Evolutionary conservation across 2,888 invertebrate species (phyloP).

Genomic region (Protula sp.): DNA sequence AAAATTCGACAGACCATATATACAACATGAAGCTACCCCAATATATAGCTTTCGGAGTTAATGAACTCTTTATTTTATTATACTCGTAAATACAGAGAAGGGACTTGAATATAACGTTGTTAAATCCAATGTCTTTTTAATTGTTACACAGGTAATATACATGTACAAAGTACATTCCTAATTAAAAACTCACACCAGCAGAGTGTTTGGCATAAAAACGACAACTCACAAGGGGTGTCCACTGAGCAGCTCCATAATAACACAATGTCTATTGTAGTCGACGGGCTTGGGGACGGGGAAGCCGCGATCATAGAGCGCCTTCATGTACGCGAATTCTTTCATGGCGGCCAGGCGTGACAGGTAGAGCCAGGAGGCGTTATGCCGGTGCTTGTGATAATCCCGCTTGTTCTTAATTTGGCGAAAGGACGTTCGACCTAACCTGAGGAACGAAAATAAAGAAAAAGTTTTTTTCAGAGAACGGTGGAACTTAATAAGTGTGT

Average conservation of each 20-base stretch:
- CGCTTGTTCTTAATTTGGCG: slow-evolving; percentile 91
- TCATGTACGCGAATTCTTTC: slow-evolving; percentile 97
- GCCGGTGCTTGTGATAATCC: slow-evolving; percentile 90
- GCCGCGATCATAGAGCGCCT: slow-evolving; percentile 78
- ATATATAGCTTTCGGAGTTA: too few relatives aligned
- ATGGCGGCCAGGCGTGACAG: slow-evolving; percentile 92
- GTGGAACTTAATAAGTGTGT: too few relatives aligned
- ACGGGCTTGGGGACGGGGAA: slow-evolving; percentile 94
- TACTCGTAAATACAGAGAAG: too few relatives aligned
- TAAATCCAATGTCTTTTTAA: too few relatives aligned
- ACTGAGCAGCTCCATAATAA: slow-evolving; percentile 82
- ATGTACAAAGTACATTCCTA: too few relatives aligned
- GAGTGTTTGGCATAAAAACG: too few relatives aligned
- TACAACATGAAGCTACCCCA: too few relatives aligned
- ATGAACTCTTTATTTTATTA: too few relatives aligned
- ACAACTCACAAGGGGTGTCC: slow-evolving; percentile 52
- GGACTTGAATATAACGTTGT: too few relatives aligned
- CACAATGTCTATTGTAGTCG: slow-evolving; percentile 88
- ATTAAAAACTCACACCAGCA: too few relatives aligned
- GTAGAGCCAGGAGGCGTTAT: slow-evolving; percentile 88
- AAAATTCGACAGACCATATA: too few relatives aligned
- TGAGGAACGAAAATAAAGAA: slow-evolving; percentile 16
- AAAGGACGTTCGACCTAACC: slow-evolving; percentile 92
- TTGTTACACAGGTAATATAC: too few relatives aligned
- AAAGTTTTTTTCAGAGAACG: neutral